Conservation (phyloP, 1,140 invertebrate species). For the Samia ricini region DNA sequence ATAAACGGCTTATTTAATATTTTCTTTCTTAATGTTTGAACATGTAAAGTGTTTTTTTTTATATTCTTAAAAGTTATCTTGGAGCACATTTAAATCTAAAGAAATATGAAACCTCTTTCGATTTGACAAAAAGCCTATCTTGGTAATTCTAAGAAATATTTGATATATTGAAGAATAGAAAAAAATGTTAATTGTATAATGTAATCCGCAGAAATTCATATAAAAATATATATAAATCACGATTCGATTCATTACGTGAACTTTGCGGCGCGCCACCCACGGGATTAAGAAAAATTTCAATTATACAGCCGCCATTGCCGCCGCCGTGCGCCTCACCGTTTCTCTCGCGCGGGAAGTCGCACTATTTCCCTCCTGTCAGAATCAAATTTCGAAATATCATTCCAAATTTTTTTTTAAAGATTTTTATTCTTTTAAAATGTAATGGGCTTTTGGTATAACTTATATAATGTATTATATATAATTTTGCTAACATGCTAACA, state of each 20-base stretch:
- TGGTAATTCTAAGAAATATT: neutral
- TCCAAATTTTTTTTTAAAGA: neutral
- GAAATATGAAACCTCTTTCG: too few species aligned
- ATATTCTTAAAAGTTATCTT: too few species aligned
- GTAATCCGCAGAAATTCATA: neutral
- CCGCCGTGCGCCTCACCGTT: neutral
- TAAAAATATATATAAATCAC: neutral
- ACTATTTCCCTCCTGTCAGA: neutral
- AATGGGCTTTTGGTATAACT: neutral
- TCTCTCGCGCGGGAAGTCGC: too few species aligned
- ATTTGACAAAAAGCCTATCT: too few species aligned
- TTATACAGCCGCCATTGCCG: neutral
- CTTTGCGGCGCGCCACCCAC: neutral
- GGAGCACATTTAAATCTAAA: too few species aligned
- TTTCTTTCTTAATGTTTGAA: too few species aligned
- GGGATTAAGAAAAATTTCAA: conserved; percentile 1
- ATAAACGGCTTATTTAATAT: too few species aligned
- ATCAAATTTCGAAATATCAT: neutral
- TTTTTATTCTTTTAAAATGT: neutral
- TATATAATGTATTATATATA: too few species aligned
- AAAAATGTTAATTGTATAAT: neutral
- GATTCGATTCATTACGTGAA: neutral
- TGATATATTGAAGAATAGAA: neutral
- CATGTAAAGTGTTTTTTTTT: too few species aligned
- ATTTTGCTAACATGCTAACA: too few species aligned